Percentiles rank a stretch among this genome's conserved stretches.
Conservation (phyloP, 2,888 invertebrate genomes). For the Ochropacha duplaris region DNA sequence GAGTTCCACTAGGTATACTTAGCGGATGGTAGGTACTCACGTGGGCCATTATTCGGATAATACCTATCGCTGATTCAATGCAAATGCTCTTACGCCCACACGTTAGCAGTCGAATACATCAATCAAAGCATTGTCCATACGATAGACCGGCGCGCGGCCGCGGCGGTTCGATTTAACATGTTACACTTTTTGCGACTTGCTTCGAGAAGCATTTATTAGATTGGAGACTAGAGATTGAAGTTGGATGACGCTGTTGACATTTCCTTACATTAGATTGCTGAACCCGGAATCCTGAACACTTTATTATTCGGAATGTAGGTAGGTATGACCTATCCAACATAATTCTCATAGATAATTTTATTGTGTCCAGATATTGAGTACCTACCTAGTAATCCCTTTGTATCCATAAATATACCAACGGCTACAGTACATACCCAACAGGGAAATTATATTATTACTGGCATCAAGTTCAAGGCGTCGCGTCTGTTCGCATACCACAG, state of each 20-base stretch:
- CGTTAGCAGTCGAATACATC: constrained; percentile 57
- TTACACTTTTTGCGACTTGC: constrained; percentile 59
- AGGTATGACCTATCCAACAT: constrained; percentile 27
- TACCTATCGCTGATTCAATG: constrained; percentile 73
- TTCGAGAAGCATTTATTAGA: constrained; percentile 69
- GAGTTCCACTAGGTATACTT: constrained; percentile 26
- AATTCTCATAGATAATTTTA: background rate
- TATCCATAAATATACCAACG: no score
- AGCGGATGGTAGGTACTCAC: constrained; percentile 40
- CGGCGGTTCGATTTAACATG: constrained; percentile 37
- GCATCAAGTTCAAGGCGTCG: constrained; percentile 50
- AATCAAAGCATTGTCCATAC: constrained; percentile 67
- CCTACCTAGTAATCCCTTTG: background rate
- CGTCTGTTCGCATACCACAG: constrained; percentile 40
- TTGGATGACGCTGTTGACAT: constrained; percentile 66
- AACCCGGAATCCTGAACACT: constrained; percentile 72
- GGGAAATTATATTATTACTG: constrained; percentile 32
- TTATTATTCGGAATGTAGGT: constrained; percentile 29
- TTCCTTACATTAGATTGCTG: constrained; percentile 60
- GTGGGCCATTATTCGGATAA: constrained; percentile 64
- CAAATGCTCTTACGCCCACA: constrained; percentile 71
- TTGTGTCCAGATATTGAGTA: no score
- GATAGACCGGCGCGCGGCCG: no score
- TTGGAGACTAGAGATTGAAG: constrained; percentile 54
- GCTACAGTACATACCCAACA: constrained; percentile 10